These are phyloP conservation scores for Lysiphlebus fabarum DNA, from an alignment of 1,140 invertebrate genomes.

Conservation along the genomic window DNA sequence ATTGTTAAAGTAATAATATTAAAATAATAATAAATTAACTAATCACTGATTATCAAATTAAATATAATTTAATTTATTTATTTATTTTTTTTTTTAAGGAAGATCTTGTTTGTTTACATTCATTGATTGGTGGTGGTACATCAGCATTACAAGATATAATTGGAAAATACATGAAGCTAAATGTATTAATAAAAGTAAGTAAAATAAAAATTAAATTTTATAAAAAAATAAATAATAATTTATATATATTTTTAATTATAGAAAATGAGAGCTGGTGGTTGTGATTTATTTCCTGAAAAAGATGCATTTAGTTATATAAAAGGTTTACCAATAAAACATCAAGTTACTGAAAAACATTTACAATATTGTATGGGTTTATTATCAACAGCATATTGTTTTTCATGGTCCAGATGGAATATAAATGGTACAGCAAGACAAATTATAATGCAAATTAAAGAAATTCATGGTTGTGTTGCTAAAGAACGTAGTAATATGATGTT, in stretches of 20 bases:
- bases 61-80: not conserved
- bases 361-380: slow-evolving; percentile 81
- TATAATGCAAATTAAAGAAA: slow-evolving; percentile 70
- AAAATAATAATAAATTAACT: not conserved
- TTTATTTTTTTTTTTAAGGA: slow-evolving; percentile 42
- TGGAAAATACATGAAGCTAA: slow-evolving; percentile 57
- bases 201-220: slow-evolving; percentile 11
- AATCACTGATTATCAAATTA: not conserved
- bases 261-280: slow-evolving; percentile 70
- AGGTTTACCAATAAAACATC: slow-evolving; percentile 69
- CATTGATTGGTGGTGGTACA: slow-evolving; percentile 59
- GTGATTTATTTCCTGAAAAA: slow-evolving; percentile 85
- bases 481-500: slow-evolving; percentile 60
- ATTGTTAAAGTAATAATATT: slow-evolving; percentile 58
- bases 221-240: slow-evolving; percentile 2
- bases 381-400: slow-evolving; percentile 73
- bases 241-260: slow-evolving; percentile 42
- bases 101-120: slow-evolving; percentile 57
- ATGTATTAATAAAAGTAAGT: slow-evolving; percentile 56
- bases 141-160: slow-evolving; percentile 57
- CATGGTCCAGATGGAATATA: slow-evolving; percentile 86
- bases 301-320: slow-evolving; percentile 83
- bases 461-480: slow-evolving; percentile 55
- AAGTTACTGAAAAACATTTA: slow-evolving; percentile 72
- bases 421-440: slow-evolving; percentile 62